phyloP scores from a whole-genome alignment of 2,888 invertebrate species.

The Asteroscopus sphinx region DNA sequence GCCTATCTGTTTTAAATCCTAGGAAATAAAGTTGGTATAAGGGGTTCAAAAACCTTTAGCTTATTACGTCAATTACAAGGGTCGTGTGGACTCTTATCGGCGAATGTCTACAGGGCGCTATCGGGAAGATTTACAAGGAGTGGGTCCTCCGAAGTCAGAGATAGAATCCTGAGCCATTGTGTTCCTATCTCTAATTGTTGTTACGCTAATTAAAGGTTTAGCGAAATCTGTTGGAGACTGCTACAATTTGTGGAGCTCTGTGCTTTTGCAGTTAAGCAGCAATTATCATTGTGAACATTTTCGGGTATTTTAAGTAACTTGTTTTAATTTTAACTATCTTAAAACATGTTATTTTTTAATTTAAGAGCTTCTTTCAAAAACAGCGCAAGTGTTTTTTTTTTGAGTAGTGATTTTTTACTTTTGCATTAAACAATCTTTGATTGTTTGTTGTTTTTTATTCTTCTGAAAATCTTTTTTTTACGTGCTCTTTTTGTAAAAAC shows the following conservation, averaged over 20 bases:
- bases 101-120: conserved; percentile 71
- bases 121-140: conserved; percentile 83
- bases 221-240: conserved; percentile 21
- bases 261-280: no score
- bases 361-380: no score
- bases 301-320: no score
- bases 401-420: no score
- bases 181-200: conserved; percentile 67
- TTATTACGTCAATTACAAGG: conserved; percentile 85
- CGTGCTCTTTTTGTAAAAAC: no score
- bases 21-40: conserved; percentile 64
- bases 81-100: conserved; percentile 80
- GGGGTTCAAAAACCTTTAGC: conserved; percentile 70
- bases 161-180: conserved; percentile 67
- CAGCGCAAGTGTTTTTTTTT: no score
- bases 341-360: no score
- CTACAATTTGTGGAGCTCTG: not conserved
- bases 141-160: conserved; percentile 55
- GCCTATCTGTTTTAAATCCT: conserved; percentile 70
- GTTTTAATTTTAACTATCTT: no score
- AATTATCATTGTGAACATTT: no score
- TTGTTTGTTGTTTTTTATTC: no score
- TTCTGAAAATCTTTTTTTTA: no score
- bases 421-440: no score
- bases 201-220: conserved; percentile 62